Evolutionary conservation across 2,113 vertebrate genomes (phyloP).

Genomic region (Pycnonotus jocosus): DNA sequence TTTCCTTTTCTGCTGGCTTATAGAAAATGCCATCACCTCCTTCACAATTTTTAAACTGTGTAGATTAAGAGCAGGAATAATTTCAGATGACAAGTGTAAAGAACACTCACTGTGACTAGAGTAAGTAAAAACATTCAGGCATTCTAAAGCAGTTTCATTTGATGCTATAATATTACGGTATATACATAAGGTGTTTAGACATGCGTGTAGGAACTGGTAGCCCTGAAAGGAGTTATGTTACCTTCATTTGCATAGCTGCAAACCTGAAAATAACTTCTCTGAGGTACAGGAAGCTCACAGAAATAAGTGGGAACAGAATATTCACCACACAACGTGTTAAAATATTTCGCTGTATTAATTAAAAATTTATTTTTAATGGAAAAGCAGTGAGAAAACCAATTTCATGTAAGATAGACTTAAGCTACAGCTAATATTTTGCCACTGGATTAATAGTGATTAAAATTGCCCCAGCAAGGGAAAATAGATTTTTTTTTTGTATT

Average conservation of each 20-base stretch:
- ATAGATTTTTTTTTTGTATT: background rate
- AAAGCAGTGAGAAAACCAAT: background rate
- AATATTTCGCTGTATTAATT: background rate
- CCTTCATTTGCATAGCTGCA: background rate
- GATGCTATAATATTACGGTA: background rate
- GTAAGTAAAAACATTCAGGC: slow-evolving; percentile 12
- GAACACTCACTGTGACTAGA: background rate
- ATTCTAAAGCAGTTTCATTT: background rate
- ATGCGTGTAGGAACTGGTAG: background rate
- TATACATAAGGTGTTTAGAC: background rate
- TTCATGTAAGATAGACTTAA: background rate
- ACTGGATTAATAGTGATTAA: background rate
- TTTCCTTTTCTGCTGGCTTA: background rate
- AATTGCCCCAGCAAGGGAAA: background rate
- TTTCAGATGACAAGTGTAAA: slow-evolving; percentile 36
- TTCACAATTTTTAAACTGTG: slow-evolving; percentile 12
- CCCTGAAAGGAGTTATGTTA: background rate
- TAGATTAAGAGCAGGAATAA: slow-evolving; percentile 25
- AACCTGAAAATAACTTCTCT: background rate
- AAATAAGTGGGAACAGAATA: background rate
- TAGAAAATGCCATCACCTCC: slow-evolving; percentile 24
- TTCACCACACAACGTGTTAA: background rate
- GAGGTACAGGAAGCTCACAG: background rate
- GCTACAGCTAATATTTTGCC: background rate
- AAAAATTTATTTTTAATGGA: background rate